These are phyloP conservation scores for Phacellophora camtschatica DNA, from an alignment of 30 jellyfish, hydroid and myxozoan species.

Conservation along the genomic window DNA sequence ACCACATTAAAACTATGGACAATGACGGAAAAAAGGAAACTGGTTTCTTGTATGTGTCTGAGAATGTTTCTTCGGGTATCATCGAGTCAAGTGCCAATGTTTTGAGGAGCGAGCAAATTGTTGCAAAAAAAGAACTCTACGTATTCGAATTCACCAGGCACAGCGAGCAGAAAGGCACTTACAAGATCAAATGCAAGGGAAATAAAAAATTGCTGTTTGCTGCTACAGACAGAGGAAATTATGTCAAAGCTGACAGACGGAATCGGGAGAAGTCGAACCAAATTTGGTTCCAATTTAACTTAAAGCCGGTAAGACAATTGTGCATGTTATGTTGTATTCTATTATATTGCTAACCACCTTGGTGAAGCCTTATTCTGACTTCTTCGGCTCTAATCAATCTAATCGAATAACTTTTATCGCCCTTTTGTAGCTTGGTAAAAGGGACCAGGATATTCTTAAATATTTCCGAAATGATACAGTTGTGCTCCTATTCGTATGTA, in stretches of 20 bases:
- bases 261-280: not conserved
- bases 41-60: conserved; percentile 4
- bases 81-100: conserved; percentile 26
- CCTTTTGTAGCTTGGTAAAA: too few species aligned
- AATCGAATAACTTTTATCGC: too few species aligned
- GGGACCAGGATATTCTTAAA: too few species aligned
- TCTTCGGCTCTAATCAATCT: too few species aligned
- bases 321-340: too few species aligned
- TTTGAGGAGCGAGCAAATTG: not conserved
- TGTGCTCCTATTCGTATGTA: too few species aligned
- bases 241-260: conserved; percentile 1
- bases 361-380: too few species aligned
- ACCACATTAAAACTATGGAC: not conserved
- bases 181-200: conserved; percentile 4
- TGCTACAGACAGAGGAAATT: not conserved
- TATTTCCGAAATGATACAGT: too few species aligned
- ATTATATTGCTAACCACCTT: too few species aligned
- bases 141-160: not conserved
- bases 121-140: not conserved
- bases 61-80: not conserved
- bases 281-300: conserved; percentile 13
- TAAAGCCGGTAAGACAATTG: conserved; percentile 13
- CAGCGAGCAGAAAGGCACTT: not conserved
- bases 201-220: not conserved
- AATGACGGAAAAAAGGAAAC: not conserved